Evolutionary conservation across 2,113 vertebrate genomes (phyloP).

Genomic region (Thryonomys swinderianus): DNA sequence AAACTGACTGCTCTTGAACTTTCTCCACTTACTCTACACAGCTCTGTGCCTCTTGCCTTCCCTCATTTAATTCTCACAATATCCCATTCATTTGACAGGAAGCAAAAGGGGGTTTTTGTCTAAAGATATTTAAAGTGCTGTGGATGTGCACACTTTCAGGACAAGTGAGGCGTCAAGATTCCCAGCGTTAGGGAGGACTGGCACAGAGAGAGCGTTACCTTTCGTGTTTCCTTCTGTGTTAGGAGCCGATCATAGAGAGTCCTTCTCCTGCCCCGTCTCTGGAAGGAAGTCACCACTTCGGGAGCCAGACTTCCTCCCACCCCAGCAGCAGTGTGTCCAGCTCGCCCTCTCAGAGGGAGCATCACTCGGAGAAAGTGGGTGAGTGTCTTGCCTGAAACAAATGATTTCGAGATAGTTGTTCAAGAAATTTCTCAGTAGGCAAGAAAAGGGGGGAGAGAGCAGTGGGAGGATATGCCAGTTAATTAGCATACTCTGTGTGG

Average conservation of each 20-base stretch:
- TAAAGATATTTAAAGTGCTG: not conserved
- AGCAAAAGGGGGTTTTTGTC: not conserved
- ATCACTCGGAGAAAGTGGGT: conserved; percentile 92
- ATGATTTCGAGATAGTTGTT: not conserved
- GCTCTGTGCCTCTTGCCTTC: not conserved
- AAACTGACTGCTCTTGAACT: not conserved
- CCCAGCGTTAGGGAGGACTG: not conserved
- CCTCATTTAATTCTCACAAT: not conserved
- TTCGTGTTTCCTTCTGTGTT: conserved; percentile 68
- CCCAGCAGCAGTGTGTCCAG: conserved; percentile 95
- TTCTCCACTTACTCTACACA: not conserved
- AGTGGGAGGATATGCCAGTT: not conserved
- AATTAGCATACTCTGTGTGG: not conserved
- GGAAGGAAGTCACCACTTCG: conserved; percentile 89
- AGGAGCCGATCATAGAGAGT: conserved; percentile 94
- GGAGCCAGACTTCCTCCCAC: conserved; percentile 92
- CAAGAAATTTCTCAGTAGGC: not conserved
- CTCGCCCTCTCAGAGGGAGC: conserved; percentile 89
- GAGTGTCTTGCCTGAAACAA: conserved; percentile 67
- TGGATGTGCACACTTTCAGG: not conserved
- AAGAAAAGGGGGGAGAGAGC: not conserved
- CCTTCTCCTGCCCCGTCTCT: conserved; percentile 92
- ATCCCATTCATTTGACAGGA: not conserved
- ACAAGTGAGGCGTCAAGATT: not conserved
- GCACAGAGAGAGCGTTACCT: not conserved